These are phyloP conservation scores for Kryptolebias ocellatus DNA, from an alignment of 2,797 vertebrate genomes.

Conservation along the genomic window DNA sequence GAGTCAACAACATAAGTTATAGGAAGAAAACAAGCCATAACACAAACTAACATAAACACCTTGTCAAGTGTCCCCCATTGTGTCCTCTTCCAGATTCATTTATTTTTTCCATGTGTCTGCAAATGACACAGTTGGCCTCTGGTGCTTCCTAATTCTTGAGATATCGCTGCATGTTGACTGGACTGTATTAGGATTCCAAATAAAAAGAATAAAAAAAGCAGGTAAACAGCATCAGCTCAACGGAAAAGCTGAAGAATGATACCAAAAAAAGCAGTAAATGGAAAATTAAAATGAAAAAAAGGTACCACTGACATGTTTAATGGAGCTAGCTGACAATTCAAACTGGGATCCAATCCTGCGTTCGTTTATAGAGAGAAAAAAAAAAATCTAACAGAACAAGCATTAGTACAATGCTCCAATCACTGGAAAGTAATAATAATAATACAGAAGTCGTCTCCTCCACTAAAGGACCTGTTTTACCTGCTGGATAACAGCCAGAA, in stretches of 20 bases:
- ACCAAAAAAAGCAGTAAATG: no score
- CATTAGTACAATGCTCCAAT: neutral
- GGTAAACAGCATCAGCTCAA: neutral
- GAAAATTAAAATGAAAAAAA: no score
- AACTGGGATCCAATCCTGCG: no score
- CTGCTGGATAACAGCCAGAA: neutral
- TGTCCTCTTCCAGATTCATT: no score
- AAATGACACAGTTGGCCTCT: no score
- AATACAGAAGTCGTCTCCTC: neutral
- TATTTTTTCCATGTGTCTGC: no score
- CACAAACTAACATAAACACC: neutral
- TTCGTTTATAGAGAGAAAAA: no score
- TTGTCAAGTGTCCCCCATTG: neutral
- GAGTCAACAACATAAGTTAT: slow-evolving; percentile 37
- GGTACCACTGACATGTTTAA: no score
- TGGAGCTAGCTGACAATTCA: no score
- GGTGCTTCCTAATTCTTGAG: no score
- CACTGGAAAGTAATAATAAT: neutral
- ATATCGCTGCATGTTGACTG: no score
- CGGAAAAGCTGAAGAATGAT: neutral
- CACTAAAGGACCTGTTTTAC: neutral
- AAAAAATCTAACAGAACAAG: neutral
- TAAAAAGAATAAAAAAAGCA: neutral
- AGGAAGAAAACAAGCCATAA: neutral
- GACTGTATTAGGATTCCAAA: no score